A percentile compares a stretch with the other conserved stretches of the same genome.
phyloP scores from a whole-genome alignment of 1,140 invertebrate genomes.

The Macrocentrus cingulum region DNA sequence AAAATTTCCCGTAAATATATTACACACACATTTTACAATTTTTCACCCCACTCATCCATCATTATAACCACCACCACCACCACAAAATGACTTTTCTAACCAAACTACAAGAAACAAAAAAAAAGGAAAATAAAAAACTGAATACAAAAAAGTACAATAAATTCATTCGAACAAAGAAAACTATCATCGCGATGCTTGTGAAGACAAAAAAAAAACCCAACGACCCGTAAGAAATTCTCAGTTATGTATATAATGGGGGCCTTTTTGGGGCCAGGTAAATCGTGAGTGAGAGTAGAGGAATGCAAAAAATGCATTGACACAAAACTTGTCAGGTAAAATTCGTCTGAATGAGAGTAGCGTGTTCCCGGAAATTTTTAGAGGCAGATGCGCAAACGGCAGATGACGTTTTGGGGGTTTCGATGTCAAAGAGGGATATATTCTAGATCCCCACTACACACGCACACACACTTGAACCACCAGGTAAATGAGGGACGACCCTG shows the following conservation, averaged over 20 bases:
- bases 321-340: constrained; percentile 46
- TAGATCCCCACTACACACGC: constrained; percentile 4
- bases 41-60: background rate
- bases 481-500: constrained; percentile 5
- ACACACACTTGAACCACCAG: background rate
- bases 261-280: no score
- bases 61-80: background rate
- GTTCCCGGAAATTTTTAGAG: constrained; percentile 41
- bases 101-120: no score
- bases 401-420: background rate
- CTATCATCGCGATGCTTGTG: background rate
- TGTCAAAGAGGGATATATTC: constrained; percentile 2
- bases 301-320: background rate
- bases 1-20: constrained; percentile 9
- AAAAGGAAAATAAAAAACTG: constrained; percentile 4
- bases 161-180: background rate
- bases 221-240: background rate
- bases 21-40: constrained; percentile 12
- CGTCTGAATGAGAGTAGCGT: constrained; percentile 47
- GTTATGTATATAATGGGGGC: no score
- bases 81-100: no score
- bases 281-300: background rate
- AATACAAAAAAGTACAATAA: no score
- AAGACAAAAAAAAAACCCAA: background rate
- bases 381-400: constrained; percentile 41